Conservation (phyloP, 2,113 vertebrate species). For the Barnardius zonarius region DNA sequence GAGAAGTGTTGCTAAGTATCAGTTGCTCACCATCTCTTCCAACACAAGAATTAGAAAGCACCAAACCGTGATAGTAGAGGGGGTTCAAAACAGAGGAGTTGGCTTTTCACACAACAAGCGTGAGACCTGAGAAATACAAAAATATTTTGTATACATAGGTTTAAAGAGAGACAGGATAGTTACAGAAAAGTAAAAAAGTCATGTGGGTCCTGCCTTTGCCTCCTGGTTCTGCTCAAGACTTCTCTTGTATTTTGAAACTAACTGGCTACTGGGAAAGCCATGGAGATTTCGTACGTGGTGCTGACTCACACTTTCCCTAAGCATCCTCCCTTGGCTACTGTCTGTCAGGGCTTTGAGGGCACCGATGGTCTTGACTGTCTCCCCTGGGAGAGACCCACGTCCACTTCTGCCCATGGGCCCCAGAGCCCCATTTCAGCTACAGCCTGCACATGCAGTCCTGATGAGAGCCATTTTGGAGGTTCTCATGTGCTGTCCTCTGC, state of each 20-base stretch:
- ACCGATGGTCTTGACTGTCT: neutral
- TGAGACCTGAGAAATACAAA: neutral
- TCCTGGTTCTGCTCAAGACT: neutral
- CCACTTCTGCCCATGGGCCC: neutral
- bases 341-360: neutral
- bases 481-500: neutral
- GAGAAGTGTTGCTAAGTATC: neutral
- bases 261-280: neutral
- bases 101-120: neutral
- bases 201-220: neutral
- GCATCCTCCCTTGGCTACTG: neutral
- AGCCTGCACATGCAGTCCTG: neutral
- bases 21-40: neutral
- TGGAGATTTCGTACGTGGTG: neutral
- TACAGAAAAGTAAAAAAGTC: neutral
- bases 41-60: neutral
- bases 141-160: neutral
- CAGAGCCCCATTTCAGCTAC: neutral
- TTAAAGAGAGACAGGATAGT: neutral
- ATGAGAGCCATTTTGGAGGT: neutral
- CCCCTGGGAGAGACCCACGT: no score
- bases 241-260: neutral
- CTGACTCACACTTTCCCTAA: neutral
- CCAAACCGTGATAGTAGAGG: neutral
- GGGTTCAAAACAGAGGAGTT: neutral